Base-by-base conservation (phyloP, 2,113 vertebrate genomes). In the Seriola quinqueradiata region DNA sequence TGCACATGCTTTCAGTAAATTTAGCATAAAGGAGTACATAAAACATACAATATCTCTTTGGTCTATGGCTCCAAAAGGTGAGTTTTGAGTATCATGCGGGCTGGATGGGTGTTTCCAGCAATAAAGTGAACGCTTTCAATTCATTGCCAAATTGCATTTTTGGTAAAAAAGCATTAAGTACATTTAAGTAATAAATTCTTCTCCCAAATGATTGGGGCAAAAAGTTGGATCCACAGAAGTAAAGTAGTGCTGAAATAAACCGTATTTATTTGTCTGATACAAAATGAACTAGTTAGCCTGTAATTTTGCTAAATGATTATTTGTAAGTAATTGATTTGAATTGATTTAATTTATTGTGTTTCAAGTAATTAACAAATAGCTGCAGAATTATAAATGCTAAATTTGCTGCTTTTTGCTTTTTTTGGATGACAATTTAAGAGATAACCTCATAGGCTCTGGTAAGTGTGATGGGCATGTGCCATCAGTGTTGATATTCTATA, bases 21-120 rank as follows among this genome's bases (percentile, higher is more conserved):
- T 23, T 23, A 70, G 14, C 32, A 57, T 23, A 54, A 70, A 36
- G 34, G 32, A 38, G 4, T 28, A 9, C 8, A 40, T 64, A 48
- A 42, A 67, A 48, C 7, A 38, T 25, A 40, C 7, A 42, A 50
- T 61, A 28, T 67, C 55, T 5, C 8, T 64, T 0, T 42, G 23
- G 40, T 5, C 17, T 17, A 8, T 57, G 55, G 16, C 4, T 68
- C 8, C 19, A 48, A 13, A 66, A 59, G 6, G n/a, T 81, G 85
- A 70, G 28, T 72, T 77, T n/a, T 1, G 1, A 61, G 79, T 83
- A 79, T 59, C 68, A 70, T 17, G 73, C 44, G 71, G 75, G 16
- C 59, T 38, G 23, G 0, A 71, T 25, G 60, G 23, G n/a, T 71
- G 4, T 36, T 65, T 8, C 17, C 13, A 44, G 11, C 4, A 34